A percentile compares a stretch with the other conserved stretches of the same genome.
Conservation (phyloP, 2,888 invertebrate genomes). For the Rhingia campestris region DNA sequence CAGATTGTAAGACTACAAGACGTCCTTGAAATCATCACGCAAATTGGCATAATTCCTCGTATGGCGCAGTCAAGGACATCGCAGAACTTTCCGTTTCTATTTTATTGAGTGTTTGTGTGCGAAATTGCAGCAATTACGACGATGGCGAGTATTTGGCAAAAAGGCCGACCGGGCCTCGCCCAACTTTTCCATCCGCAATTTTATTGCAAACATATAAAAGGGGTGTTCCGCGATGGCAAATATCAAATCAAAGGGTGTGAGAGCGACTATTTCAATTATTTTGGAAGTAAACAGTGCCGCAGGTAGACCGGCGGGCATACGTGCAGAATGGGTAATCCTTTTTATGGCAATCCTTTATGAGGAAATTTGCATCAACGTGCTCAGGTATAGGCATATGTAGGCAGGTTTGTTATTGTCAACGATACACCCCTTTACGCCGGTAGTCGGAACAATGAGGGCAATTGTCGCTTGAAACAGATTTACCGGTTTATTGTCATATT, state of each 20-base stretch:
- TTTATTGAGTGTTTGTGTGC: constrained; percentile 7
- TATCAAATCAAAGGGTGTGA: constrained; percentile 64
- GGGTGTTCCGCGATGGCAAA: constrained; percentile 63
- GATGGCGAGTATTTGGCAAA: constrained; percentile 46
- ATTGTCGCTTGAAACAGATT: constrained; percentile 51
- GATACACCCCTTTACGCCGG: constrained; percentile 68
- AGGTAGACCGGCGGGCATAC: constrained; percentile 7
- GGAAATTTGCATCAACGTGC: constrained; percentile 58
- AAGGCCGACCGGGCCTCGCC: constrained; percentile 46
- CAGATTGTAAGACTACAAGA: background rate
- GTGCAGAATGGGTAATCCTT: constrained; percentile 10
- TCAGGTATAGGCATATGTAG: constrained; percentile 19
- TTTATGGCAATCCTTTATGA: constrained; percentile 3
- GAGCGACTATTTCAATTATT: constrained; percentile 66
- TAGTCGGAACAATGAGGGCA: constrained; percentile 62
- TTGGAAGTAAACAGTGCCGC: constrained; percentile 57
- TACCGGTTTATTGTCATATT: constrained; percentile 43
- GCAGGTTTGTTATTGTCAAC: constrained; percentile 56
- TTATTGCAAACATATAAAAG: constrained; percentile 72
- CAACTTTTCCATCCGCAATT: constrained; percentile 33
- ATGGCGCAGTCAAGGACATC: constrained; percentile 50
- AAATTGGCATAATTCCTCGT: constrained; percentile 38
- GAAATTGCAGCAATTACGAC: constrained; percentile 40
- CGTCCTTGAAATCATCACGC: constrained; percentile 60
- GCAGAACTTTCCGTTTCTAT: constrained; percentile 41